Conservation (phyloP, 2,113 vertebrate genomes). For the Oreochromis spilurus region DNA sequence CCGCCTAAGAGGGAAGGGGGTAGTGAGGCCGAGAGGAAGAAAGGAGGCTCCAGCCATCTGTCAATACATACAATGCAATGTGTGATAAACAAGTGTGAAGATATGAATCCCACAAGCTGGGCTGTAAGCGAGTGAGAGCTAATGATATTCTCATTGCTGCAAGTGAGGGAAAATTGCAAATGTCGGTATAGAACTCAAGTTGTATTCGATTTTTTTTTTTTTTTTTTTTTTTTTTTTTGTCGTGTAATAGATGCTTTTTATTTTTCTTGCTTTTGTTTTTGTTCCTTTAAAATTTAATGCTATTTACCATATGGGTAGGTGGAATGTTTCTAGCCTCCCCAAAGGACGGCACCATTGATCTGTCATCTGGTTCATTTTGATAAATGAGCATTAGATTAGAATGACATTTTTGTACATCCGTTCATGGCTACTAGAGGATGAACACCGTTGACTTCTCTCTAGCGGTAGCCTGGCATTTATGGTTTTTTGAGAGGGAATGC, state of each 20-base stretch:
- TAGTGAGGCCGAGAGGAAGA: not conserved
- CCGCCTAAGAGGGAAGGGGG: not conserved
- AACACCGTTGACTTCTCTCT: not conserved
- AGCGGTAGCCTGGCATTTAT: not conserved
- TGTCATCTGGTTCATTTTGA: not conserved
- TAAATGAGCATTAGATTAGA: not conserved
- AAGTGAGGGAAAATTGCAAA: not conserved
- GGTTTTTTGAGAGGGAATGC: not conserved
- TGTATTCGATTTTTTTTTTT: not conserved
- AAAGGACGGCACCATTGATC: not conserved
- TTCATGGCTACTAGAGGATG: not conserved
- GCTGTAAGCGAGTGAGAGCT: not conserved
- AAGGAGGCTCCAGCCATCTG: constrained; percentile 38
- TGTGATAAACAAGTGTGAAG: constrained; percentile 7
- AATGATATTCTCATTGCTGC: not conserved
- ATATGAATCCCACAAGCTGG: constrained; percentile 5
- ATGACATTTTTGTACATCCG: not conserved
- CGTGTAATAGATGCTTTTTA: not conserved
- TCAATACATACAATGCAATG: constrained; percentile 3
- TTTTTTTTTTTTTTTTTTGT: not conserved
- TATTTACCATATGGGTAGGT: not conserved
- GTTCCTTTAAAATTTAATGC: not conserved
- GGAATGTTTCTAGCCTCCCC: not conserved
- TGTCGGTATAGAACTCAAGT: not conserved
- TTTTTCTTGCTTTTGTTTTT: not conserved